phyloP scores from a whole-genome alignment of 92 coral and sea anemone genomes.

The Palythoa grandiflora region DNA sequence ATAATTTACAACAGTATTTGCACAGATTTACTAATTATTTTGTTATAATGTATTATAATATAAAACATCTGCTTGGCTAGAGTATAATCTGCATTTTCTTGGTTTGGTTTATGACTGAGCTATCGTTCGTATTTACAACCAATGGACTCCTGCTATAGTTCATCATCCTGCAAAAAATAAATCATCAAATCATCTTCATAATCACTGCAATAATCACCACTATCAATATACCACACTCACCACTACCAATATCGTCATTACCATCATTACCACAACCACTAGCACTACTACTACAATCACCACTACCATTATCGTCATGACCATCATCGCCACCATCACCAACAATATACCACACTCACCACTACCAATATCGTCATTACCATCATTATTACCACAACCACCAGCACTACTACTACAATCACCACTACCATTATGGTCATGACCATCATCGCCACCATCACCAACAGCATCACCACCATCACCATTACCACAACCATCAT shows the following conservation, averaged over 20 bases:
- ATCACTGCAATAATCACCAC: neutral
- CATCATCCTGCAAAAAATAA: slow-evolving; percentile 19
- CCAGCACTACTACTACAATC: neutral
- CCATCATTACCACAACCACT: too few species aligned
- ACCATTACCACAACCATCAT: neutral
- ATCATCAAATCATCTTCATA: neutral
- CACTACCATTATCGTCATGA: too few species aligned
- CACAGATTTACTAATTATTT: neutral
- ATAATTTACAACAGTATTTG: slow-evolving; percentile 2
- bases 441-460: neutral
- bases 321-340: neutral
- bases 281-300: neutral
- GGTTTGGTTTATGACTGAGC: neutral
- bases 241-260: neutral
- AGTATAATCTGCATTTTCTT: neutral
- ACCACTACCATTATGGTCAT: neutral
- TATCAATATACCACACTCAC: neutral
- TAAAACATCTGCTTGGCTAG: neutral
- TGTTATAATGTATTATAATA: neutral
- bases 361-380: neutral
- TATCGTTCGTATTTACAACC: slow-evolving; percentile 4
- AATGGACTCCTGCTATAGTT: slow-evolving; percentile 5
- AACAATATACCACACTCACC: too few species aligned
- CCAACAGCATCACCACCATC: too few species aligned
- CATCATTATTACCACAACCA: neutral